Evolutionary conservation across 2,888 invertebrate genomes (phyloP).

Genomic region (Chaitophorus viminalis): DNA sequence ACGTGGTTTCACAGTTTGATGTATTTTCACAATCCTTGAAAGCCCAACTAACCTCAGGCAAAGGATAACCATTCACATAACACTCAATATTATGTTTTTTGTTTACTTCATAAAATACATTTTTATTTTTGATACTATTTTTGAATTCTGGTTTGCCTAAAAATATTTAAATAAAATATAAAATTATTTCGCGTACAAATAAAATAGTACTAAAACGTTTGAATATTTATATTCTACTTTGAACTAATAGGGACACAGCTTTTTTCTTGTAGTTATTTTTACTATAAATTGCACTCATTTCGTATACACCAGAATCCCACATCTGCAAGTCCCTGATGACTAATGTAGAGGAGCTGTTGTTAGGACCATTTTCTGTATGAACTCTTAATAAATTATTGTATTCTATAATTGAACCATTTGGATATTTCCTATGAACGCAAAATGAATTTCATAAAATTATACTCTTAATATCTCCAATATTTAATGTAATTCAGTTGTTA

Average conservation of each 20-base stretch:
- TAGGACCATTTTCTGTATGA: not conserved
- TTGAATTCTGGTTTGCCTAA: conserved; percentile 63
- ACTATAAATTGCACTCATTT: not conserved
- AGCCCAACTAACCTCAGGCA: conserved; percentile 72
- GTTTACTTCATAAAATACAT: conserved; percentile 47
- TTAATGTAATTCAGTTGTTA: no score
- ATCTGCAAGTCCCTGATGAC: conserved; percentile 70
- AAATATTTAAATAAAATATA: conserved; percentile 16
- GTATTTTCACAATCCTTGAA: conserved; percentile 66
- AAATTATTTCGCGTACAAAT: no score
- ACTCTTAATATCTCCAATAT: no score
- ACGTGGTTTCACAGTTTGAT: conserved; percentile 48
- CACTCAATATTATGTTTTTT: conserved; percentile 68
- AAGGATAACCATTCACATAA: conserved; percentile 71
- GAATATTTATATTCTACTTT: not conserved
- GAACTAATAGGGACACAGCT: not conserved
- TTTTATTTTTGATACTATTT: no score
- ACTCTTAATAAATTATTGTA: no score
- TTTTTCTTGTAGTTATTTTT: not conserved
- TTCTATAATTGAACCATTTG: no score
- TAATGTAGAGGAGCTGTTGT: conserved; percentile 64
- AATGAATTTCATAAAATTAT: no score
- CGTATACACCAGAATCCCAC: not conserved
- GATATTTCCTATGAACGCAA: no score
- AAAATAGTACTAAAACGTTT: no score